Evolutionary conservation across 1,140 invertebrate species (phyloP).

Genomic region (Drosophila lowei): DNA sequence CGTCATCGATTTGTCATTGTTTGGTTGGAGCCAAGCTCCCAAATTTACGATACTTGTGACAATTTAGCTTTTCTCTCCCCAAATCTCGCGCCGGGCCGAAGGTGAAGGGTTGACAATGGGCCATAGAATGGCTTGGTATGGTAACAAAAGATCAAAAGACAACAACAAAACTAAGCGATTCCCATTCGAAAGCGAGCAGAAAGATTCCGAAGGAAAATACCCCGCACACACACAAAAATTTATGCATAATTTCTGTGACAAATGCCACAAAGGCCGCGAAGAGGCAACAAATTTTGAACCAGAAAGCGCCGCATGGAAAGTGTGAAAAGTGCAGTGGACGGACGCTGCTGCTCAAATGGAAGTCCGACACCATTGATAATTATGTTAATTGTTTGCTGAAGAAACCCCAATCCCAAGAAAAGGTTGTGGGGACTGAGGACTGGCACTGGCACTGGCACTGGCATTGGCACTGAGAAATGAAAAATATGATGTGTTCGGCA

Average conservation of each 20-base stretch:
- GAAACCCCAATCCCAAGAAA: conserved; percentile 1
- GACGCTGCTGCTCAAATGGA: not conserved
- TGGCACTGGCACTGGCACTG: not conserved
- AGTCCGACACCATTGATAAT: conserved; percentile 63
- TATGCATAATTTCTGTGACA: conserved; percentile 77
- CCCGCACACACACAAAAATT: conserved; percentile 26
- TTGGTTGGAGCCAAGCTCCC: conserved; percentile 9
- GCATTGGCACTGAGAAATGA: conserved; percentile 17
- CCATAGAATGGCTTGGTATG: conserved; percentile 56
- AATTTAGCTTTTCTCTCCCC: conserved; percentile 19
- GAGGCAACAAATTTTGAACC: conserved; percentile 5
- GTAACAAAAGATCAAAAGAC: conserved; percentile 49
- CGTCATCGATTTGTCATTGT: conserved; percentile 58
- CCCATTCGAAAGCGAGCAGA: conserved; percentile 73
- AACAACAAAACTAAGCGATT: conserved; percentile 57
- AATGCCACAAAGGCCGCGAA: conserved; percentile 36
- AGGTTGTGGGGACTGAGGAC: not conserved
- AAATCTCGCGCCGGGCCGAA: conserved; percentile 1
- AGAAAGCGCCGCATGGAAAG: conserved; percentile 30
- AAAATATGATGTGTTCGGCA: conserved; percentile 32
- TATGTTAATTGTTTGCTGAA: conserved; percentile 64
- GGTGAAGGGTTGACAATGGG: conserved; percentile 65
- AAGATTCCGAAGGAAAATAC: conserved; percentile 4
- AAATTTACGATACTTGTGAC: conserved; percentile 57
- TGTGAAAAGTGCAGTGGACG: conserved; percentile 60